Conservation (phyloP, 2,113 vertebrate genomes). For the Chunga burmeisteri region DNA sequence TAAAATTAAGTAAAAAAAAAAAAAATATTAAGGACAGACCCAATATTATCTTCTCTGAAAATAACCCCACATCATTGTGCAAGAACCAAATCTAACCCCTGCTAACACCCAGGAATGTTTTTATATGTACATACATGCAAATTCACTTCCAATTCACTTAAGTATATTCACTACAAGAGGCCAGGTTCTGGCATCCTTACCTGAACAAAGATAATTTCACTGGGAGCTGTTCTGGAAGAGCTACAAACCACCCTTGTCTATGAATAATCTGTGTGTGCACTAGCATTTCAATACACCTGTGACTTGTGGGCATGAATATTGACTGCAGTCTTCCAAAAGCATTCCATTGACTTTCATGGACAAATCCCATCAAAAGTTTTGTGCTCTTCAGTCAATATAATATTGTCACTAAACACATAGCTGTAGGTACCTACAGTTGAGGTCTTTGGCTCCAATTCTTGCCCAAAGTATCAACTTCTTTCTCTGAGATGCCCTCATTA, state of each 20-base stretch:
- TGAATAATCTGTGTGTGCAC: not conserved
- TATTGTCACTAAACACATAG: not conserved
- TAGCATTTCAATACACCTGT: not conserved
- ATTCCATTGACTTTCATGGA: not conserved
- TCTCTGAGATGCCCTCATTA: not conserved
- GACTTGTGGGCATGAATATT: not conserved
- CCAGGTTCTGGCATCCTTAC: not conserved
- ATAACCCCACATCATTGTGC: not conserved
- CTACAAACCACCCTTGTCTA: not conserved
- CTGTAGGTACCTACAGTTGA: rapidly evolving
- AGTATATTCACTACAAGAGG: not conserved
- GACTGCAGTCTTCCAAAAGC: not conserved
- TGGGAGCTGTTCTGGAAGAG: not conserved
- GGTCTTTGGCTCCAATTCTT: not conserved
- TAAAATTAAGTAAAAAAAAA: not conserved
- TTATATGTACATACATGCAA: not conserved
- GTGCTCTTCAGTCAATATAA: not conserved
- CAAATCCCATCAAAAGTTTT: not conserved
- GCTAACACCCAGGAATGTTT: not conserved
- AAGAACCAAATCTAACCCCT: not conserved
- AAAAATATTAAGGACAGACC: not conserved
- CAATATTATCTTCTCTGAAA: not conserved
- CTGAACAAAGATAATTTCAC: not conserved
- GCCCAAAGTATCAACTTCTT: not conserved
- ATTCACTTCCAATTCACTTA: not conserved